These are phyloP conservation scores for Diplazon laetatorius DNA, from an alignment of 2,888 invertebrate genomes.

Conservation along the genomic window DNA sequence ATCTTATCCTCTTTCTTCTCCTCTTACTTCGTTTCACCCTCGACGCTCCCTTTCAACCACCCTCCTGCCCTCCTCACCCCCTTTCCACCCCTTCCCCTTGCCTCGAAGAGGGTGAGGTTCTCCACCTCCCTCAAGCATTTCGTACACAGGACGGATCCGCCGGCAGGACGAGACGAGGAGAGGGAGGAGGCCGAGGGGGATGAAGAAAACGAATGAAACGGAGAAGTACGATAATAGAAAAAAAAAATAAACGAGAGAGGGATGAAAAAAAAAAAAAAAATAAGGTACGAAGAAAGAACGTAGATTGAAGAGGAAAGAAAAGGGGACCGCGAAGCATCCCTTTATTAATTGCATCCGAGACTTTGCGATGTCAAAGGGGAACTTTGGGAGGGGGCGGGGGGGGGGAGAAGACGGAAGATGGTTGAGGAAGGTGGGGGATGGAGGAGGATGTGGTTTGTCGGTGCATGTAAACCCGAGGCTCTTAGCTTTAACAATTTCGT, in stretches of 20 bases:
- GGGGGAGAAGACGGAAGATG: conserved; percentile 17
- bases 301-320: conserved; percentile 39
- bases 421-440: neutral
- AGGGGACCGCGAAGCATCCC: conserved; percentile 59
- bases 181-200: too few relatives aligned
- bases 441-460: conserved; percentile 21
- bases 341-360: conserved; percentile 75
- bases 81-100: too few relatives aligned
- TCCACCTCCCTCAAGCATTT: conserved; percentile 28
- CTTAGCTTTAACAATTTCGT: conserved; percentile 22
- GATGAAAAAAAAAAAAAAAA: conserved; percentile 17
- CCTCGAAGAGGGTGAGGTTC: too few relatives aligned
- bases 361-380: too few relatives aligned
- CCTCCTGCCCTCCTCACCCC: too few relatives aligned
- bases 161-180: too few relatives aligned
- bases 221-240: conserved; percentile 16
- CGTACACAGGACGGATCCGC: conserved; percentile 52
- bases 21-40: conserved; percentile 29
- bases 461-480: conserved; percentile 32
- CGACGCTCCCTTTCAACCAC: too few relatives aligned
- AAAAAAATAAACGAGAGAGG: conserved; percentile 22
- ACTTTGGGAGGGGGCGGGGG: conserved; percentile 22
- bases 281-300: conserved; percentile 41
- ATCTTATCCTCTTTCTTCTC: conserved; percentile 34
- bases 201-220: conserved; percentile 28